Conservation (phyloP, 37 sponge, comb jelly and placozoan species). For the Hexactinellida sp. region DNA sequence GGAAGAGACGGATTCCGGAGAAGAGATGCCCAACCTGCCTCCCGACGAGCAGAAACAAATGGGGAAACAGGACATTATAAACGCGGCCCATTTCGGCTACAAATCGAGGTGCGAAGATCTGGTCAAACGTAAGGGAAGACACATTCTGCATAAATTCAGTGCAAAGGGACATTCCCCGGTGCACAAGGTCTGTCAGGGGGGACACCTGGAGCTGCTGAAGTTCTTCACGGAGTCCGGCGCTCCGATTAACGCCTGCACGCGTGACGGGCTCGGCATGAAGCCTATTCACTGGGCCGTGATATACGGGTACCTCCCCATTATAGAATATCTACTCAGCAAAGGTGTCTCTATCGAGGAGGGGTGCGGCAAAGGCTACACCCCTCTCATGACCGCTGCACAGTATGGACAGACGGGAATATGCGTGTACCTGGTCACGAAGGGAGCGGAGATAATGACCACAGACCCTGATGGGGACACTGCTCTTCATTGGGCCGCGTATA, state of each 20-base stretch:
- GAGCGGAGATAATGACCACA: slow-evolving; percentile 51
- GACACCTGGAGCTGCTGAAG: slow-evolving; percentile 40
- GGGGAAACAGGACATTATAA: neutral
- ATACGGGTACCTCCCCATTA: slow-evolving; percentile 18
- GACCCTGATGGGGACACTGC: slow-evolving; percentile 74
- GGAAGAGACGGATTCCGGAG: slow-evolving; percentile 4
- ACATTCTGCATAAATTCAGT: slow-evolving; percentile 16
- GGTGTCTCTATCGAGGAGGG: slow-evolving; percentile 52
- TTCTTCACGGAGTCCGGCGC: slow-evolving; percentile 27
- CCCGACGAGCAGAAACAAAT: neutral
- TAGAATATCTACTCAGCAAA: slow-evolving; percentile 40
- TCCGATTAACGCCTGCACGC: slow-evolving; percentile 19
- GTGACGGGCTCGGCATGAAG: slow-evolving; percentile 53
- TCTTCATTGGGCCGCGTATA: slow-evolving; percentile 77
- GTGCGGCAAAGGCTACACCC: slow-evolving; percentile 58
- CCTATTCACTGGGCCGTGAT: neutral
- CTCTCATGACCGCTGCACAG: slow-evolving; percentile 64
- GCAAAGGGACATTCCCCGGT: slow-evolving; percentile 48
- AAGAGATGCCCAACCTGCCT: neutral
- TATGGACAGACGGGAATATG: slow-evolving; percentile 63
- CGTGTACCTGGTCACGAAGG: slow-evolving; percentile 64
- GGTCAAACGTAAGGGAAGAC: neutral
- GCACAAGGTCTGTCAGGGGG: slow-evolving; percentile 36
- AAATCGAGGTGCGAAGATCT: neutral
- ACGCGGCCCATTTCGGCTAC: neutral